phyloP scores from a whole-genome alignment of 2,113 vertebrate genomes.

The Thermophis baileyi region DNA sequence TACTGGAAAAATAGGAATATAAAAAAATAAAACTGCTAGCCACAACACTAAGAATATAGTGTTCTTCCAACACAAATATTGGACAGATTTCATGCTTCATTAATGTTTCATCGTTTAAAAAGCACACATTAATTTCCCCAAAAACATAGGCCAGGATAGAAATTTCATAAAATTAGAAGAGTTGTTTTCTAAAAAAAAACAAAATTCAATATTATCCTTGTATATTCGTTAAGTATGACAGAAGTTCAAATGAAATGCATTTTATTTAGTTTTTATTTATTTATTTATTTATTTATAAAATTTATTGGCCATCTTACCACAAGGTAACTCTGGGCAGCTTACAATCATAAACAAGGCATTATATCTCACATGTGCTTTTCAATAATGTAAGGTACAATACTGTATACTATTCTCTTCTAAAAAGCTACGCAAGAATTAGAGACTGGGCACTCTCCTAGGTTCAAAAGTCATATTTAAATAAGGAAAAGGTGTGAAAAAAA shows the following conservation, averaged over 20 bases:
- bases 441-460: not conserved
- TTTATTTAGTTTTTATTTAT: too few relatives aligned
- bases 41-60: slow-evolving; percentile 12
- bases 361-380: not conserved
- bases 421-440: not conserved
- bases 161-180: not conserved
- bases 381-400: not conserved
- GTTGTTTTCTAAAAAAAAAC: not conserved
- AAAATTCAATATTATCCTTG: not conserved
- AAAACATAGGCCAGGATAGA: not conserved
- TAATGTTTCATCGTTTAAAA: not conserved
- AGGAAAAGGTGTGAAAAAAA: not conserved
- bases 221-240: not conserved
- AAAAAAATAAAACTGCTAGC: slow-evolving; percentile 17
- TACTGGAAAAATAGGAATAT: slow-evolving; percentile 36
- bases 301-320: not conserved
- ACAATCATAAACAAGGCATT: not conserved
- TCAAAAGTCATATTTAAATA: not conserved
- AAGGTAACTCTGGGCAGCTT: not conserved
- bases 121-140: not conserved
- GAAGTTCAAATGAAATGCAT: not conserved
- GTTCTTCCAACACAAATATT: not conserved
- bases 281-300: not conserved
- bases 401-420: not conserved
- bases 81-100: not conserved